phyloP scores from a whole-genome alignment of 1,140 invertebrate species.

The Sarcophaga bullata region DNA sequence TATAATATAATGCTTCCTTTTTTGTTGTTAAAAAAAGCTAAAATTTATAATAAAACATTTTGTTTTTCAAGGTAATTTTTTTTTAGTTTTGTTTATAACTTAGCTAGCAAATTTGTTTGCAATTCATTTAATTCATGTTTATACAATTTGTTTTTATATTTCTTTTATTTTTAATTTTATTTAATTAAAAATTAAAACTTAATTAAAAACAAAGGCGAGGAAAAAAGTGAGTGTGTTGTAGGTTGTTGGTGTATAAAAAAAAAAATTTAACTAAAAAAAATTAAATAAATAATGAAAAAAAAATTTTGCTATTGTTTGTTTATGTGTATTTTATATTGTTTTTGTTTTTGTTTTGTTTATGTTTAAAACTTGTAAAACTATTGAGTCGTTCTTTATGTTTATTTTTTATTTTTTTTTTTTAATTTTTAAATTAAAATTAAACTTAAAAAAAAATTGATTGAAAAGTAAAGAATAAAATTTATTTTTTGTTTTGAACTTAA shows the following conservation, averaged over 20 bases:
- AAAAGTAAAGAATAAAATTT: background rate
- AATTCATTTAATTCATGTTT: too few relatives aligned
- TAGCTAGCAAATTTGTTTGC: too few relatives aligned
- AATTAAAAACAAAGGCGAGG: slow-evolving; percentile 34
- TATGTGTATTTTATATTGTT: background rate
- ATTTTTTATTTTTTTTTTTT: background rate
- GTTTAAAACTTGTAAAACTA: slow-evolving; percentile 28
- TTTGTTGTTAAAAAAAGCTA: too few relatives aligned
- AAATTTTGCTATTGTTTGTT: slow-evolving; percentile 31
- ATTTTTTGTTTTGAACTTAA: background rate
- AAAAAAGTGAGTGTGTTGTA: slow-evolving; percentile 11
- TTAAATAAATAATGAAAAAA: slow-evolving; percentile 38
- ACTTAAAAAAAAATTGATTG: background rate
- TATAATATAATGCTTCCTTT: background rate
- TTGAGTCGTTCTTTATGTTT: slow-evolving; percentile 21
- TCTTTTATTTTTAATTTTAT: background rate
- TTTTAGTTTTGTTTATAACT: slow-evolving; percentile 12
- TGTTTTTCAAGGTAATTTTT: background rate
- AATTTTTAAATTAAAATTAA: slow-evolving; percentile 1
- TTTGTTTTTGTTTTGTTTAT: background rate
- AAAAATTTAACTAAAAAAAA: slow-evolving; percentile 37
- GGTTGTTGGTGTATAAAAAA: background rate
- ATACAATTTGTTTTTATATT: background rate
- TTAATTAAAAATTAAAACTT: slow-evolving; percentile 6
- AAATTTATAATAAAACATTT: slow-evolving; percentile 32